Base-by-base conservation (phyloP, 2,113 vertebrate species). In the Thamnophis sirtalis region DNA sequence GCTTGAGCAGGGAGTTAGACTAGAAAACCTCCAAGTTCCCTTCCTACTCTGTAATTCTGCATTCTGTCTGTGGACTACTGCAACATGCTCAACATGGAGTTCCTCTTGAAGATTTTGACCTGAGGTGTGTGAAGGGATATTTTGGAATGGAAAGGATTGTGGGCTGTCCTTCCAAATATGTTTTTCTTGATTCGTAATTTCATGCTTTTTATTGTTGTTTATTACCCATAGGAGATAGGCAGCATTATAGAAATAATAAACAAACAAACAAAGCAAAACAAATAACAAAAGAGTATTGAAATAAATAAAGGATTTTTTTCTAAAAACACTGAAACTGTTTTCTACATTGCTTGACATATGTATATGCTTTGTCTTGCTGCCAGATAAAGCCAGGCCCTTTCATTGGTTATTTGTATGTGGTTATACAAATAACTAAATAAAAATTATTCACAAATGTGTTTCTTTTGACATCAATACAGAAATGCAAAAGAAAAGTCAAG, bases 401-500 rank as follows among this genome's bases (percentile, higher is more conserved):
- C 15, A 94, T 26, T 55, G 1, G 1, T 87, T 43, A 91, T 85
- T 54, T 93, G 92, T 21, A 87, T 88, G 63, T 73, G 33, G 38
- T 80, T 80, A 15, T 80, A 19, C 68, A 43, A 43, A 43, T 43
- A 43, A 43, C 43, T 43, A 43, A 43, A 43, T 38, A 80, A 80
- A 80, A 38, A 9, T 80, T 80, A 80, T 38, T 17, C 73, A 80
- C 73, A 43, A 3, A 3, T 21, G 17, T 68, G 28, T 73, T 15
- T 73, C 1, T 13, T 58, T 88, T 43, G 15, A 63, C 53, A 94
- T 48, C 51, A 95, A 93, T 51, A 93, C 86, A 91, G 91, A 50
- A 87, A 95, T 89, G 87, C 10, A 88, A 90, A 51, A 85, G 89
- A 87, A 94, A 96, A 63, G 73, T 19, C 17, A 88, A 88, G 48